Percentiles rank a stretch among this genome's conserved stretches.
Conservation (phyloP, 2,888 invertebrate genomes). For the Drosophila cognata region DNA sequence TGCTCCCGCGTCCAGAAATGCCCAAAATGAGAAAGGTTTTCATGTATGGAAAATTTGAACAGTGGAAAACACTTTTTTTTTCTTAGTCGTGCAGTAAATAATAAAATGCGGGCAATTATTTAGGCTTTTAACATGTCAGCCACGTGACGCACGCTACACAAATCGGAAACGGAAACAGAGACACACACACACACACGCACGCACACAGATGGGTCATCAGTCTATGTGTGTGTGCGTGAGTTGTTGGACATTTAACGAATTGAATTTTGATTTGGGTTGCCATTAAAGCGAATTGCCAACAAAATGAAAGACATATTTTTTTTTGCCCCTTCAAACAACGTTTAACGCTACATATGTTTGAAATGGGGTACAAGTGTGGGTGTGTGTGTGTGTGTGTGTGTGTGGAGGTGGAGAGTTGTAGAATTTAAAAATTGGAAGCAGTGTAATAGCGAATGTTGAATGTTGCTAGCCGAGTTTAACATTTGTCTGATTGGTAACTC, state of each 20-base stretch:
- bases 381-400: not conserved
- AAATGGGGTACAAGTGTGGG: not conserved
- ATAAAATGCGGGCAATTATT: slow-evolving; percentile 67
- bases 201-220: slow-evolving; percentile 10
- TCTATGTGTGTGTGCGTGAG: slow-evolving; percentile 1
- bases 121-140: slow-evolving; percentile 71
- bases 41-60: slow-evolving; percentile 3
- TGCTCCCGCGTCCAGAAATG: not conserved
- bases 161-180: slow-evolving; percentile 61
- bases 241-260: slow-evolving; percentile 43
- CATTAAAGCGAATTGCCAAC: slow-evolving; percentile 44
- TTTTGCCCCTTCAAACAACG: slow-evolving; percentile 15
- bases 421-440: not conserved
- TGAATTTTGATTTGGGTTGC: slow-evolving; percentile 66
- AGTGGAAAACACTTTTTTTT: slow-evolving; percentile 25
- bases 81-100: slow-evolving; percentile 15
- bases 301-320: slow-evolving; percentile 35
- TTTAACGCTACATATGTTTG: slow-evolving; percentile 36
- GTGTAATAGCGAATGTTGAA: slow-evolving; percentile 18
- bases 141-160: slow-evolving; percentile 57
- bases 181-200: slow-evolving; percentile 25
- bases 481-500: slow-evolving; percentile 35
- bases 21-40: slow-evolving; percentile 13
- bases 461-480: slow-evolving; percentile 9
- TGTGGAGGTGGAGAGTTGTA: too few species aligned